Percentiles rank a stretch among this genome's conserved stretches.
Evolutionary conservation across 2,888 invertebrate species (phyloP).

Genomic region (Latrodectus elegans): DNA sequence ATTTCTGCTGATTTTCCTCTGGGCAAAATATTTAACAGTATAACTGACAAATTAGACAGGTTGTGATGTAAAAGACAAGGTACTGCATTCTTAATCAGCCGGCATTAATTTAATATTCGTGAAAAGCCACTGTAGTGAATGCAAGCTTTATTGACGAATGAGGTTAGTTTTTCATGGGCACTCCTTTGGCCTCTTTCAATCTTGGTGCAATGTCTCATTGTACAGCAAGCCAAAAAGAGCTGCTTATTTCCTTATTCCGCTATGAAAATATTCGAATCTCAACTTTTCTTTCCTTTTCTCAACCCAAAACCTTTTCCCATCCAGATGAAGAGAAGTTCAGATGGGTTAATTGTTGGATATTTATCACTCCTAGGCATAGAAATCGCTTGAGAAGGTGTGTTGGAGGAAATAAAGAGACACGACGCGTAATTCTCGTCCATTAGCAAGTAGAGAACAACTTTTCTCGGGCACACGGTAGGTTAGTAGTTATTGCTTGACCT

Average conservation of each 20-base stretch:
- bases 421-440: constrained; percentile 1
- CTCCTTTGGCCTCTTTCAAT: neutral
- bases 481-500: constrained; percentile 2
- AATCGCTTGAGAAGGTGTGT: neutral
- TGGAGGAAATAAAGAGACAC: neutral
- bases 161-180: neutral
- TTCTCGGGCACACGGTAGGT: neutral
- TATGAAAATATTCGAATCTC: too few species aligned
- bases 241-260: neutral
- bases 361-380: neutral
- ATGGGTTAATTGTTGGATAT: constrained; percentile 2
- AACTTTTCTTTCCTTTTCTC: neutral
- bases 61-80: too few species aligned
- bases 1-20: too few species aligned
- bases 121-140: neutral
- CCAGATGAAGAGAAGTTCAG: neutral
- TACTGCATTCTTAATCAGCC: neutral
- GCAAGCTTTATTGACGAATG: neutral
- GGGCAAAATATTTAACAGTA: too few species aligned
- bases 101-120: neutral
- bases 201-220: neutral
- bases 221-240: neutral
- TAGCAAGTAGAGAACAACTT: neutral
- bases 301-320: neutral
- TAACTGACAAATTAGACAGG: too few species aligned